These are phyloP conservation scores for Calycopis cecrops DNA, from an alignment of 1,140 invertebrate genomes.

Conservation along the genomic window DNA sequence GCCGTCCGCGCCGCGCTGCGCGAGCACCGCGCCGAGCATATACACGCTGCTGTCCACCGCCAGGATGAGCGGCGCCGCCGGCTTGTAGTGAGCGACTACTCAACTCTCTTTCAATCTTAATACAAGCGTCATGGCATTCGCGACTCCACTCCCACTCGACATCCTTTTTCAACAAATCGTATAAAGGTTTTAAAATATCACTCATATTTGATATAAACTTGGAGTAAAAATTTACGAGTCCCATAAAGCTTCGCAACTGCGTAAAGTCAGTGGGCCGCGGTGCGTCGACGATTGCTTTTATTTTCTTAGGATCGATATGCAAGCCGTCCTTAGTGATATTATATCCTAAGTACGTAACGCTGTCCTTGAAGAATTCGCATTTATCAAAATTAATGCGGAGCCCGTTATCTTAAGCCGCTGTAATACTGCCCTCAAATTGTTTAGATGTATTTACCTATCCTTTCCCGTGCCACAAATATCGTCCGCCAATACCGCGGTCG, in stretches of 20 bases:
- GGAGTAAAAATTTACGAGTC: constrained; percentile 39
- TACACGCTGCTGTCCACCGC: no score
- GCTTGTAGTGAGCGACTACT: constrained; percentile 52
- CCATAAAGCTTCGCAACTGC: constrained; percentile 36
- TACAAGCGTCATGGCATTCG: constrained; percentile 26
- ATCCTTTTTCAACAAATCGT: constrained; percentile 36
- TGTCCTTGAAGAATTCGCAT: constrained; percentile 35
- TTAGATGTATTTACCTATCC: constrained; percentile 9
- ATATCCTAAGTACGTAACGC: constrained; percentile 38
- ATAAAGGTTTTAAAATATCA: constrained; percentile 33
- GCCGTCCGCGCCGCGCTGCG: neutral
- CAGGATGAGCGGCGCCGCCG: constrained; percentile 3
- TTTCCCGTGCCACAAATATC: no score
- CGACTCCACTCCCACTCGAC: constrained; percentile 26
- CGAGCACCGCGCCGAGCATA: neutral
- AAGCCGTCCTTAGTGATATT: constrained; percentile 31
- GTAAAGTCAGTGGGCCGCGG: constrained; percentile 29
- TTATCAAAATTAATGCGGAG: constrained; percentile 36
- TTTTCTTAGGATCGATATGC: no score
- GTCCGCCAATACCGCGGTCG: no score
- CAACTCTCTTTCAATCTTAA: constrained; percentile 24
- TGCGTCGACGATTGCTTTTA: constrained; percentile 9
- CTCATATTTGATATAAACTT: constrained; percentile 38
- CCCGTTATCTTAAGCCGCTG: constrained; percentile 10
- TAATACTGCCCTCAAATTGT: constrained; percentile 22